Evolutionary conservation across 2,797 vertebrate species (phyloP).

Genomic region (Fistularia tabacaria): DNA sequence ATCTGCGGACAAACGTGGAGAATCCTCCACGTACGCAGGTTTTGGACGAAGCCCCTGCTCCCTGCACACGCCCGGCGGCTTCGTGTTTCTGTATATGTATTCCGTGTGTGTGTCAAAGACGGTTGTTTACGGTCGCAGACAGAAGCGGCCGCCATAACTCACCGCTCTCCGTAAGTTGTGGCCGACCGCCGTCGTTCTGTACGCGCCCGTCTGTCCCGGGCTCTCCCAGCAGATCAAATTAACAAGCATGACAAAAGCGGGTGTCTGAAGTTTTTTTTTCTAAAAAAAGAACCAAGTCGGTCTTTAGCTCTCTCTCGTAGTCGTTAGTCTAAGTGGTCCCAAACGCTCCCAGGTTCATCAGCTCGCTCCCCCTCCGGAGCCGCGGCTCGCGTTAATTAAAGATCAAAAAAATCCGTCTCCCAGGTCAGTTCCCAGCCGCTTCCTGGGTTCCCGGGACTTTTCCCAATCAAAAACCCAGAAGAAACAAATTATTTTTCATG

Average conservation of each 20-base stretch:
- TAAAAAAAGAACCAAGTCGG: no score
- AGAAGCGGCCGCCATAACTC: constrained; percentile 21
- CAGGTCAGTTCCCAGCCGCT: constrained; percentile 59
- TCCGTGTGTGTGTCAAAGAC: constrained; percentile 7
- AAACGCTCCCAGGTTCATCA: constrained; percentile 45
- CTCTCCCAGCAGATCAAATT: constrained; percentile 3
- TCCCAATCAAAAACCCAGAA: constrained; percentile 14
- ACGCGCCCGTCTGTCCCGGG: constrained; percentile 19
- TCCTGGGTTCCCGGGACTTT: constrained; percentile 30
- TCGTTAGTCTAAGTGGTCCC: constrained; percentile 26
- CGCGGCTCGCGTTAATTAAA: constrained; percentile 62
- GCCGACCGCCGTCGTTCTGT: constrained; percentile 17
- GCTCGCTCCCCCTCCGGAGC: constrained; percentile 33
- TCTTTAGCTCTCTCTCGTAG: neutral
- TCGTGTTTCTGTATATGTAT: constrained; percentile 13
- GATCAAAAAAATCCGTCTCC: constrained; percentile 60
- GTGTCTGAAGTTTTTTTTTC: constrained; percentile 4
- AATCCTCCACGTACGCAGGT: no score
- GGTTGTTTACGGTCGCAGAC: constrained; percentile 9
- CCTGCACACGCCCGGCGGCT: neutral
- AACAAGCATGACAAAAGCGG: neutral
- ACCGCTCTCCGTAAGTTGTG: constrained; percentile 23
- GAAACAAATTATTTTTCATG: no score
- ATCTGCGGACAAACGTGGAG: no score
- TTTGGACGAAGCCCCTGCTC: no score